These are phyloP conservation scores for Calephelis virginiensis DNA, from an alignment of 1,140 invertebrate species.

Conservation along the genomic window DNA sequence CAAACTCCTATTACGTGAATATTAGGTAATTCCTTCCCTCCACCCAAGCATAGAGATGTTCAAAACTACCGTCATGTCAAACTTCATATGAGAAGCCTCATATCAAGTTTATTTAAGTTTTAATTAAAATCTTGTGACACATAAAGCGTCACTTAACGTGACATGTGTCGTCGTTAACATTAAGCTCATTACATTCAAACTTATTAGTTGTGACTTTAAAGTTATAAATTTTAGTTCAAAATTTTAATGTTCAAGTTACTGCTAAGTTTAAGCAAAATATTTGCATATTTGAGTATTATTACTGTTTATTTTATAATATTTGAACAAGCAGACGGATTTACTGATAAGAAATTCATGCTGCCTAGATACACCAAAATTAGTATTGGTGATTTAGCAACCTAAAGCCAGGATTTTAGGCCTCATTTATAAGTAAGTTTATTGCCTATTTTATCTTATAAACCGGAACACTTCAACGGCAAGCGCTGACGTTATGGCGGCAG, in stretches of 20 bases:
- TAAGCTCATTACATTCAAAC: constrained; percentile 7
- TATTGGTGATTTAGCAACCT: no score
- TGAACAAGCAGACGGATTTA: no score
- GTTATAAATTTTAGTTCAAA: background rate
- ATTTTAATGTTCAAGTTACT: background rate
- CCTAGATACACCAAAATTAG: no score
- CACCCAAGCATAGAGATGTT: constrained; percentile 5
- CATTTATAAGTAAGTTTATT: no score
- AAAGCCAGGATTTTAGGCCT: no score
- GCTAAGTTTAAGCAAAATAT: no score
- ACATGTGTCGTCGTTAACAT: background rate
- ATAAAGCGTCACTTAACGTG: constrained; percentile 1
- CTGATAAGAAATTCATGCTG: no score
- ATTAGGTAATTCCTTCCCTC: constrained; percentile 4
- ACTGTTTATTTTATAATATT: no score
- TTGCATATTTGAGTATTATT: no score
- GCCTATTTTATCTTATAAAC: no score
- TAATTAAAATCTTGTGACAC: constrained; percentile 3
- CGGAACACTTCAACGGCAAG: no score
- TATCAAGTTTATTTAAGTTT: constrained; percentile 13
- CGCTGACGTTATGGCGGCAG: no score
- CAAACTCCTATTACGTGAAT: constrained; percentile 12
- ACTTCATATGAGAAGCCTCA: constrained; percentile 4
- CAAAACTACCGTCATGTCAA: constrained; percentile 9
- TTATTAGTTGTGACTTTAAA: background rate